Evolutionary conservation across 2,797 vertebrate genomes (phyloP), one percentile per base, ranked within the genome.

Genomic region (Sparus aurata): DNA sequence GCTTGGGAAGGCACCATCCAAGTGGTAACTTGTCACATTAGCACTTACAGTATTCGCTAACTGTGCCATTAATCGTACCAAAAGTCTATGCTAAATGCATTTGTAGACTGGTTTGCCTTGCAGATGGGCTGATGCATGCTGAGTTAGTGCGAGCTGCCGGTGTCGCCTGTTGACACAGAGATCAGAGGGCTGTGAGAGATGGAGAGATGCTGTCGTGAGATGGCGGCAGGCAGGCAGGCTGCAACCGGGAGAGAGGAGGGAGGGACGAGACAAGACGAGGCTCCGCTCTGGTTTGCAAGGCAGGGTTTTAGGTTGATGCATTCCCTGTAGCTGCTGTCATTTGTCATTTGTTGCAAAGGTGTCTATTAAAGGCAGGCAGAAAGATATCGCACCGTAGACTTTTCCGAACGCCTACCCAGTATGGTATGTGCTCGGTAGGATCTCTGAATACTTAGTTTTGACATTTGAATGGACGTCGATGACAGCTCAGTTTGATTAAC

Each of bases 161-260:
- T 86, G 91, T 86, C 73, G 87, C 86, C 86, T 91, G 91, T 93
- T 92, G 90, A 93, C 91, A 90, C 82, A 78, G 85, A 89, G 92
- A 94, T 93, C 92, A 93, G 85, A 94, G 87, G 87, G 89, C 88
- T 91, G 85, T 81, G 89, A 89, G 89, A 92, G 89, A 91, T 91
- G 91, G 87, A 85, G 89, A 87, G 88, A 89, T 86, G 84, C 79
- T 88, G 89, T 91, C 84, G 59, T 85, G 90, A 91, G 87, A 93
- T 90, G 92, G 91, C 80, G 84, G 86, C 85, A 85, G 89, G 88
- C 85, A 85, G 89, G 88, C 85, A 89, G 87, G 76, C 90, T 84
- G 85, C 70, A 60, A 34, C 68, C 12, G 77, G 75, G 75, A 72
- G 75, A 72, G 69, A 82, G 65, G 67, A 75, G 65, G 65, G 79